These are phyloP conservation scores for Synanthedon myopaeformis DNA, from an alignment of 2,888 invertebrate species.

Conservation along the genomic window DNA sequence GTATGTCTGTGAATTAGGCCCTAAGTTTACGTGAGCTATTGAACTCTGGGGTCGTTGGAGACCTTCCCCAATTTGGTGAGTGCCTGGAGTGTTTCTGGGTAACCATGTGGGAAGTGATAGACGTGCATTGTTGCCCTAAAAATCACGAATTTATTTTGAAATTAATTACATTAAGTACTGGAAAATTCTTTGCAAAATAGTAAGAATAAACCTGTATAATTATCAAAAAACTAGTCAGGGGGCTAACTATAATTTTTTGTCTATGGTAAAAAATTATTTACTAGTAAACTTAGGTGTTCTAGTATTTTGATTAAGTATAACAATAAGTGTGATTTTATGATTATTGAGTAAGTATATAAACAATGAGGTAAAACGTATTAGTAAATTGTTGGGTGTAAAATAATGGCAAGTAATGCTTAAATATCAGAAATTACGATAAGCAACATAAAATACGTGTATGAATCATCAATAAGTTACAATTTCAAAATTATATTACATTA, in stretches of 20 bases:
- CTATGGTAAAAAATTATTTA: too few relatives aligned
- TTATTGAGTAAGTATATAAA: too few relatives aligned
- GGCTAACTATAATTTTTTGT: too few relatives aligned
- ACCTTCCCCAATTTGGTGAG: conserved; percentile 39
- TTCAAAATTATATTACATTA: background rate
- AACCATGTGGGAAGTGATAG: conserved; percentile 57
- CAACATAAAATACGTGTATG: conserved; percentile 1
- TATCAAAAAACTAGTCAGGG: too few relatives aligned
- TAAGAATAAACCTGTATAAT: too few relatives aligned
- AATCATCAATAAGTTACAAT: conserved; percentile 2
- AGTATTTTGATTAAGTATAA: too few relatives aligned
- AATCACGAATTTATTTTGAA: background rate
- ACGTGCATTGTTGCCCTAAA: conserved; percentile 55
- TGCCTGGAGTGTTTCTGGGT: conserved; percentile 46
- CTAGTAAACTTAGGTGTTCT: too few relatives aligned
- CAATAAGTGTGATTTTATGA: too few relatives aligned
- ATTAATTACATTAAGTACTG: too few relatives aligned
- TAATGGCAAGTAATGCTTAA: background rate
- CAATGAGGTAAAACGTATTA: too few relatives aligned
- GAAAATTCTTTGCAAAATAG: too few relatives aligned
- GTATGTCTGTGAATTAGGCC: conserved; percentile 38
- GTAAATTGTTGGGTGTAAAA: too few relatives aligned
- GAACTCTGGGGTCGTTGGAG: conserved; percentile 53
- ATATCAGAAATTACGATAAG: background rate
- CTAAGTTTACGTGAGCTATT: conserved; percentile 48